These are phyloP conservation scores for Campopleginae sp. DNA, from an alignment of 2,888 invertebrate species.

Conservation along the genomic window DNA sequence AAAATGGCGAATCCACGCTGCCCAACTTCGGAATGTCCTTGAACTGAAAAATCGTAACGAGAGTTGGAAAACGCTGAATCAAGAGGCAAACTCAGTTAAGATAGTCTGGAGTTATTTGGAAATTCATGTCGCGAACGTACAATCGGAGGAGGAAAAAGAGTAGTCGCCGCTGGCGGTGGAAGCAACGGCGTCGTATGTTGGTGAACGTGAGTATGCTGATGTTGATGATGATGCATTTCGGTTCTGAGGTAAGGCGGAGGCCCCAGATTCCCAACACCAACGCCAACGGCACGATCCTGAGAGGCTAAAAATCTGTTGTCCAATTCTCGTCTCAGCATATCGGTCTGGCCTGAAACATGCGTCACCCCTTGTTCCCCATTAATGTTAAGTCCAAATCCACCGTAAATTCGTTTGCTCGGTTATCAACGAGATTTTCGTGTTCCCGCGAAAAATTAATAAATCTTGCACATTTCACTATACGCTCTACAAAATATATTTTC, in stretches of 20 bases:
- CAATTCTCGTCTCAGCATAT: constrained; percentile 94
- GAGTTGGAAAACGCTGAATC: background rate
- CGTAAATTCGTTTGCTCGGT: background rate
- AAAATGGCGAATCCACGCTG: constrained; percentile 91
- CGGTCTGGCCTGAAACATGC: constrained; percentile 89
- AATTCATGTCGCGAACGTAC: constrained; percentile 84
- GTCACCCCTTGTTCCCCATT: constrained; percentile 79
- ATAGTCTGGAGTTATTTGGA: background rate
- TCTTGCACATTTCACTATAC: background rate
- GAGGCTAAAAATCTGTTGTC: constrained; percentile 96
- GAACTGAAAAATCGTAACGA: constrained; percentile 86
- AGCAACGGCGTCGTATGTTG: constrained; percentile 91
- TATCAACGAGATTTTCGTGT: too few relatives aligned
- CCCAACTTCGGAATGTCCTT: constrained; percentile 95
- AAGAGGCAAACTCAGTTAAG: background rate
- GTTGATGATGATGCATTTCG: constrained; percentile 97
- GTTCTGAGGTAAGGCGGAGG: constrained; percentile 90
- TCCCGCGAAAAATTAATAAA: background rate
- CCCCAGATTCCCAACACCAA: constrained; percentile 80
- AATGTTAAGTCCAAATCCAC: constrained; percentile 44
- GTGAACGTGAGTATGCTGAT: constrained; percentile 96
- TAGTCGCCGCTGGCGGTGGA: constrained; percentile 86
- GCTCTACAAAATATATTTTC: background rate
- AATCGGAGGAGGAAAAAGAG: constrained; percentile 88
- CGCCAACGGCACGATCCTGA: constrained; percentile 88